Conservation (phyloP, 2,113 vertebrate genomes). For the Chaetops frenatus region DNA sequence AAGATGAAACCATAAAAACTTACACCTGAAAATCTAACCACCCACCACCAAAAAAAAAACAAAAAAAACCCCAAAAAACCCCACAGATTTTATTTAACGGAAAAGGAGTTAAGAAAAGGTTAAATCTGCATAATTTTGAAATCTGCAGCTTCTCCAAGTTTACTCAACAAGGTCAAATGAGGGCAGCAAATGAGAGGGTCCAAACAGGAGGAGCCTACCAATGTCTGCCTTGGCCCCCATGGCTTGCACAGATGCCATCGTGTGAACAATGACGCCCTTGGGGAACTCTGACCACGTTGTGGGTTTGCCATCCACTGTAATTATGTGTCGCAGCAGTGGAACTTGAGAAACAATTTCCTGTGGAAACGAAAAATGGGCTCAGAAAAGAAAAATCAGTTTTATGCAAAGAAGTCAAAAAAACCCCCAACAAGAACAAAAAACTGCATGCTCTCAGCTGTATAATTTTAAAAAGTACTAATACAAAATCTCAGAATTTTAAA, state of each 20-base stretch:
- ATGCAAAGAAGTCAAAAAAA: not conserved
- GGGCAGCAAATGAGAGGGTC: not conserved
- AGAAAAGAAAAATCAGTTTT: not conserved
- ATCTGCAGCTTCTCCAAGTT: not conserved
- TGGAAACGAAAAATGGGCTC: not conserved
- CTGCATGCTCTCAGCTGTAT: not conserved
- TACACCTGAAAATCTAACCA: not conserved
- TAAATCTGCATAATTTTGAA: not conserved
- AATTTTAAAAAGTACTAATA: not conserved
- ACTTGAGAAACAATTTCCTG: constrained; percentile 85
- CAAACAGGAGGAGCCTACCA: constrained; percentile 61
- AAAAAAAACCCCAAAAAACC: no score
- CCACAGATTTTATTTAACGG: not conserved
- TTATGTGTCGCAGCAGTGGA: constrained; percentile 82
- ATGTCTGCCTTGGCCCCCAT: constrained; percentile 77
- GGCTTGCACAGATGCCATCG: constrained; percentile 84
- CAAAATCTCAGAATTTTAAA: not conserved
- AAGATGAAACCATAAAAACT: not conserved
- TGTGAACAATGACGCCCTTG: constrained; percentile 83
- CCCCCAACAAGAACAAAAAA: not conserved
- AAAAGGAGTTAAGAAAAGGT: not conserved
- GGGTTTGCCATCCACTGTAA: constrained; percentile 83
- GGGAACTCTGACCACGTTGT: constrained; percentile 77
- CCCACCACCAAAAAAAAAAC: not conserved
- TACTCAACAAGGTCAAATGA: not conserved